These are phyloP conservation scores for Galbula dea DNA, from an alignment of 2,113 vertebrate species.

Conservation along the genomic window DNA sequence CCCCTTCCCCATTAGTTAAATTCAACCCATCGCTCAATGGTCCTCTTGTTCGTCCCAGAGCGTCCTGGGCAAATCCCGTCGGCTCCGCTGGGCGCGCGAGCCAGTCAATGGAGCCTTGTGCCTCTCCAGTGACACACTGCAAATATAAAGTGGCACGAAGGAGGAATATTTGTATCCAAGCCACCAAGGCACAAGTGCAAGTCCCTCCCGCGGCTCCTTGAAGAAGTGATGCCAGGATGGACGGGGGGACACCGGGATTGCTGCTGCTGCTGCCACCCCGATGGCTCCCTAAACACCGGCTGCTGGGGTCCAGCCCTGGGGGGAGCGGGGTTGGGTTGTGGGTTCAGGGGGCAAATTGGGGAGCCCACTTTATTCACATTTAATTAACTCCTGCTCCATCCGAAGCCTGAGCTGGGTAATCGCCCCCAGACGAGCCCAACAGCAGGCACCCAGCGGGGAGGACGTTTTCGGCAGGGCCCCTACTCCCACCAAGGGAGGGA, in stretches of 20 bases:
- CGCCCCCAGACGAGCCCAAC: background rate
- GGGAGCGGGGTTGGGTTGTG: no score
- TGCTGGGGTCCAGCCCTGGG: no score
- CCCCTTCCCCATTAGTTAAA: slow-evolving; percentile 51
- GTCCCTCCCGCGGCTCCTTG: slow-evolving; percentile 34
- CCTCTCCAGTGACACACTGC: slow-evolving; percentile 60
- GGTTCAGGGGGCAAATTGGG: background rate
- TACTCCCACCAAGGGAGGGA: background rate
- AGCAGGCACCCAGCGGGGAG: background rate
- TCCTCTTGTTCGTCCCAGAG: slow-evolving; percentile 70
- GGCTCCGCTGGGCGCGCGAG: slow-evolving; percentile 53
- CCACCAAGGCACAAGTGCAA: slow-evolving; percentile 35
- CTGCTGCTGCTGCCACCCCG: background rate
- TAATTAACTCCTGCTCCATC: background rate
- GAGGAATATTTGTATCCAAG: slow-evolving; percentile 36
- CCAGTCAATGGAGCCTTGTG: slow-evolving; percentile 64
- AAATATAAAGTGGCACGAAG: slow-evolving; percentile 61
- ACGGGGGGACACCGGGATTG: background rate
- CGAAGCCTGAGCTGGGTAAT: background rate
- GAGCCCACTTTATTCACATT: background rate
- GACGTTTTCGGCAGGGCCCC: background rate
- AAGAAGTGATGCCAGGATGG: background rate
- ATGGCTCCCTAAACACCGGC: no score
- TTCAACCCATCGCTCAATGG: slow-evolving; percentile 74
- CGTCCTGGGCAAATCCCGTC: slow-evolving; percentile 57